These are phyloP conservation scores for Cassiopea xamachana DNA, from an alignment of 30 jellyfish, hydroid and myxozoan genomes.

Conservation along the genomic window DNA sequence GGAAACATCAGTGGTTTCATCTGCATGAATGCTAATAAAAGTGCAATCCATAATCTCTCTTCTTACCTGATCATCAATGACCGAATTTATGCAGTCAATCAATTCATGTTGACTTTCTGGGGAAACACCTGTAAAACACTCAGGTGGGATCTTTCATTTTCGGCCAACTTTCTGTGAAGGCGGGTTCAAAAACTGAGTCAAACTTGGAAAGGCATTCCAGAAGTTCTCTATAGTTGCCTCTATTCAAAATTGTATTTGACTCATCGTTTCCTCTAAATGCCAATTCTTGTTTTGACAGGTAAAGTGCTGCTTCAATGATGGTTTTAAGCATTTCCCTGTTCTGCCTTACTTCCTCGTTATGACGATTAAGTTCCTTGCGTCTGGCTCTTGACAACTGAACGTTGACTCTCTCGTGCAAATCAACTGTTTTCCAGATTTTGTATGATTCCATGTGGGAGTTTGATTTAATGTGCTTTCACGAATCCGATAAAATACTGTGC, in stretches of 20 bases:
- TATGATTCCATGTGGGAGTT: slow-evolving; percentile 40
- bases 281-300: slow-evolving; percentile 41
- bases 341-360: slow-evolving; percentile 34
- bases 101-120: too few relatives aligned
- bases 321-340: slow-evolving; percentile 42
- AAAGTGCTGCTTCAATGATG: slow-evolving; percentile 5
- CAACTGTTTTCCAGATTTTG: slow-evolving; percentile 43
- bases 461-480: slow-evolving; percentile 43
- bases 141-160: too few relatives aligned
- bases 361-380: too few relatives aligned
- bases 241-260: too few relatives aligned
- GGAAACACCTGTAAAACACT: too few relatives aligned
- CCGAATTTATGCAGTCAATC: not conserved
- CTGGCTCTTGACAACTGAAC: slow-evolving; percentile 42
- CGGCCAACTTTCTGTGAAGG: too few relatives aligned
- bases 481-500: slow-evolving; percentile 48
- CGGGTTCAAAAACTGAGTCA: too few relatives aligned
- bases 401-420: slow-evolving; percentile 33
- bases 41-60: slow-evolving; percentile 20
- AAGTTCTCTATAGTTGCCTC: too few relatives aligned
- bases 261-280: too few relatives aligned
- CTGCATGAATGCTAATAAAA: slow-evolving; percentile 43
- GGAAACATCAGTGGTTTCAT: slow-evolving; percentile 62
- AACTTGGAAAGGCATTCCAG: not conserved
- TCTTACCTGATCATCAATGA: slow-evolving; percentile 21